Conservation (phyloP, 1,140 invertebrate genomes). For the Drosophila pruinosa region DNA sequence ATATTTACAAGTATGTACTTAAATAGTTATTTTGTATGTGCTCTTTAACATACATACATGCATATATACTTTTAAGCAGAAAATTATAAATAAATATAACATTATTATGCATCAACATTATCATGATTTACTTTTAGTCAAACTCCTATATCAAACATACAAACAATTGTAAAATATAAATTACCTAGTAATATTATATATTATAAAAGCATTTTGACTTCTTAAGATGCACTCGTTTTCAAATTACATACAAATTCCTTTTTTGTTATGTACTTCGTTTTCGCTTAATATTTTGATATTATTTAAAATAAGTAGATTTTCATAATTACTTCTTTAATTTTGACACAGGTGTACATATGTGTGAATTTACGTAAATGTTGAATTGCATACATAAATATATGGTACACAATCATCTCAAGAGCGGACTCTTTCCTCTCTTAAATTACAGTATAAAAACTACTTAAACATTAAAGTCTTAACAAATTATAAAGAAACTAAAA, state of each 20-base stretch:
- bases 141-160: neutral
- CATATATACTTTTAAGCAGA: too few species aligned
- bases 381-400: neutral
- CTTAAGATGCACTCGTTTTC: neutral
- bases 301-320: neutral
- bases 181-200: neutral
- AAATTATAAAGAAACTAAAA: constrained; percentile 32
- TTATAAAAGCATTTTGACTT: constrained; percentile 7
- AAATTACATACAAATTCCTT: neutral
- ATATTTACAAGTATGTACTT: too few species aligned
- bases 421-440: constrained; percentile 11
- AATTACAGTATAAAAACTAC: constrained; percentile 31
- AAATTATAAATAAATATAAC: neutral
- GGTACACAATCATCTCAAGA: neutral
- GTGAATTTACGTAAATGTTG: neutral
- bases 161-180: neutral
- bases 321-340: neutral
- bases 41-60: too few species aligned
- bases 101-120: neutral
- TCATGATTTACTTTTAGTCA: neutral
- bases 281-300: neutral
- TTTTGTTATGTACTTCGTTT: neutral
- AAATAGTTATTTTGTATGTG: too few species aligned
- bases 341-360: neutral
- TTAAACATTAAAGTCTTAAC: constrained; percentile 24